Conservation (phyloP, 2,113 vertebrate genomes). For the Tympanuchus pallidicinctus region DNA sequence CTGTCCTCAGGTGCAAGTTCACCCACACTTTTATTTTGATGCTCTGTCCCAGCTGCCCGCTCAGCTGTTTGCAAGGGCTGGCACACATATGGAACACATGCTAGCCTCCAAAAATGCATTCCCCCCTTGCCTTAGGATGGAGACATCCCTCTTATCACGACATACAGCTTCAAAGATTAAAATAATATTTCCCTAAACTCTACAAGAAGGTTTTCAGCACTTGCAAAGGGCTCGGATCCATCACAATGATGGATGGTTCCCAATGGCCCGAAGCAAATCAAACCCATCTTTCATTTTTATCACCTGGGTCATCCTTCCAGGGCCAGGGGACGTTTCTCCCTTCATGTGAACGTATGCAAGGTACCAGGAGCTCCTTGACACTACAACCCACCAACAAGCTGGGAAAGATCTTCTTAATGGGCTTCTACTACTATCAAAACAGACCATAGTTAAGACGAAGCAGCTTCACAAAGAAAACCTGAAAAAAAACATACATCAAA, state of each 20-base stretch:
- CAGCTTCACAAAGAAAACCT: neutral
- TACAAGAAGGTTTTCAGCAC: neutral
- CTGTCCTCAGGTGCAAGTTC: neutral
- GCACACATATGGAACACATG: neutral
- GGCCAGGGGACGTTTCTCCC: neutral
- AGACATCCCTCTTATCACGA: neutral
- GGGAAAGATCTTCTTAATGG: neutral
- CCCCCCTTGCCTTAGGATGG: rapidly evolving
- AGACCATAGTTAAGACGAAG: neutral
- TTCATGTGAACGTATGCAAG: rapidly evolving
- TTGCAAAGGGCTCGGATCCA: neutral
- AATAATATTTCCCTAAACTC: neutral
- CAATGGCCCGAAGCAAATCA: neutral
- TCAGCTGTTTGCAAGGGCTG: neutral
- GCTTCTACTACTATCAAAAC: neutral
- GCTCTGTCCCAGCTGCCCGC: neutral
- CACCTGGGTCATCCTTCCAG: too few species aligned
- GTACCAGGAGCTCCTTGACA: neutral
- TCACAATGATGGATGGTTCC: neutral
- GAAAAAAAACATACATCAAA: neutral
- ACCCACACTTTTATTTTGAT: too few species aligned
- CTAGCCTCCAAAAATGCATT: neutral
- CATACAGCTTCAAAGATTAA: neutral
- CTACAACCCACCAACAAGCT: neutral
- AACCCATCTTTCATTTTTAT: neutral